These are phyloP conservation scores for Aporophyla nigra DNA, from an alignment of 2,888 invertebrate genomes.

Conservation along the genomic window DNA sequence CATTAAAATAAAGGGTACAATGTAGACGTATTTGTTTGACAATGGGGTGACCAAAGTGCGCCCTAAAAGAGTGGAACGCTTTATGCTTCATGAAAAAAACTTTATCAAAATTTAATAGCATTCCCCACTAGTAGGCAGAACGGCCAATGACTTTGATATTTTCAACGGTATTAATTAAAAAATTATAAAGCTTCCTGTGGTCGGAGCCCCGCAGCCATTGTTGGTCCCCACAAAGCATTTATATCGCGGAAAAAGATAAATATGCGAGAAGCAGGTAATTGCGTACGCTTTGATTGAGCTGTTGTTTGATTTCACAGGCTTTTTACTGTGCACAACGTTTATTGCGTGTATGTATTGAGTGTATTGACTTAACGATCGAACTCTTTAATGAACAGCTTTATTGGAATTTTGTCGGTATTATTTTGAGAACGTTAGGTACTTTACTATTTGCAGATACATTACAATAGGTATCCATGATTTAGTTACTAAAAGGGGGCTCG, in stretches of 20 bases:
- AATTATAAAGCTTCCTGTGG: conserved; percentile 89
- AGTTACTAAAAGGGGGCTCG: not conserved
- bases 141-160: conserved; percentile 90
- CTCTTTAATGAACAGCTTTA: conserved; percentile 59
- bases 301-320: conserved; percentile 89
- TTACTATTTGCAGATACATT: not conserved
- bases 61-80: conserved; percentile 78
- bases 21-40: conserved; percentile 63
- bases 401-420: conserved; percentile 41
- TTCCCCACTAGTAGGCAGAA: conserved; percentile 83
- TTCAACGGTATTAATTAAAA: conserved; percentile 90
- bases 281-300: conserved; percentile 87
- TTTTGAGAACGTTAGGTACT: conserved; percentile 2
- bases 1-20: conserved; percentile 60
- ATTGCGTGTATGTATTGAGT: conserved; percentile 69
- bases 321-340: conserved; percentile 80
- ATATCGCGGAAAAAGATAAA: conserved; percentile 89
- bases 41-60: conserved; percentile 65
- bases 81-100: conserved; percentile 79
- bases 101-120: conserved; percentile 84
- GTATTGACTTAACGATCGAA: conserved; percentile 68
- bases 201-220: conserved; percentile 79
- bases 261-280: conserved; percentile 88
- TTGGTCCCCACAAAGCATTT: conserved; percentile 86
- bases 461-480: not conserved